A percentile compares a stretch with the other conserved stretches of the same genome.
These are phyloP conservation scores for Delia radicum DNA, from an alignment of 1,140 invertebrate species.

Conservation along the genomic window DNA sequence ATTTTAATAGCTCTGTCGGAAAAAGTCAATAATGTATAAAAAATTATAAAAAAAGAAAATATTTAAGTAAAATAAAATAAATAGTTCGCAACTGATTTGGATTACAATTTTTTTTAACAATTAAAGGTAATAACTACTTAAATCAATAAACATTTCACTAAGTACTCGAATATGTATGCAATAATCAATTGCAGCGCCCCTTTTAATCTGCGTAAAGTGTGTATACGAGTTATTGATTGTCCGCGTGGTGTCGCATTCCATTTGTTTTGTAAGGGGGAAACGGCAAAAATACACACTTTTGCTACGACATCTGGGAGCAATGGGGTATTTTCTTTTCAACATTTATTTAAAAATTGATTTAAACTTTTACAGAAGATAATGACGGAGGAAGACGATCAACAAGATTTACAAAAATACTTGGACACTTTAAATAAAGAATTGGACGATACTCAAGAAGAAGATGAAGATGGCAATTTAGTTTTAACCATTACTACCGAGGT, in stretches of 20 bases:
- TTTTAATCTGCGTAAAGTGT: too few relatives aligned
- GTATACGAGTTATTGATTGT: background rate
- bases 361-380: background rate
- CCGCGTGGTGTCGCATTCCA: slow-evolving; percentile 29
- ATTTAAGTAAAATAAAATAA: background rate
- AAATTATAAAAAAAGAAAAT: background rate
- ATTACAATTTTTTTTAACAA: background rate
- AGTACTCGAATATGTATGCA: background rate
- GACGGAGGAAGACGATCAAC: background rate
- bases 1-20: background rate
- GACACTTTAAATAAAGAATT: too few relatives aligned
- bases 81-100: background rate
- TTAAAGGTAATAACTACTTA: background rate
- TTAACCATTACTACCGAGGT: background rate
- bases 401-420: background rate
- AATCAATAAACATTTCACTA: background rate
- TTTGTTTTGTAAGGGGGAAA: slow-evolving; percentile 36
- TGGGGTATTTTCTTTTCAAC: background rate
- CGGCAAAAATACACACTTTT: background rate
- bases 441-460: too few relatives aligned
- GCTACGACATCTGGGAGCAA: slow-evolving; percentile 9
- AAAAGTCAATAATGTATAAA: background rate
- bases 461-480: background rate
- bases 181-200: too few relatives aligned
- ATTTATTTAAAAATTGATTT: background rate